Percentiles rank a stretch among this genome's conserved stretches.
Evolutionary conservation across 2,888 invertebrate genomes (phyloP).

Genomic region (Papilio gigon): DNA sequence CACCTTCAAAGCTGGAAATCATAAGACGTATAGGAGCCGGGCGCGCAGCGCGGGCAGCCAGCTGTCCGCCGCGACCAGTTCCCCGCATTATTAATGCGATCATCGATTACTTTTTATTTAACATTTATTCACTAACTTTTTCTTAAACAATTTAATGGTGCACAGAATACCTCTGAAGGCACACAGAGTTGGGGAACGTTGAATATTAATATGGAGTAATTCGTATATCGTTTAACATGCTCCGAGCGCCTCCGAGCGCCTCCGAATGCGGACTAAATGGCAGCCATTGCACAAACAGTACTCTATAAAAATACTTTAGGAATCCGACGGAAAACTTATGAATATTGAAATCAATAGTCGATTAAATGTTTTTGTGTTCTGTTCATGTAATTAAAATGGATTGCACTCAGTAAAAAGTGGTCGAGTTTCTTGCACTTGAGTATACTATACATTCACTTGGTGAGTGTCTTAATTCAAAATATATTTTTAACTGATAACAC

Average conservation of each 20-base stretch:
- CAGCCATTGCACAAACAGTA: not conserved
- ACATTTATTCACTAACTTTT: slow-evolving; percentile 33
- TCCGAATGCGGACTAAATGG: slow-evolving; percentile 21
- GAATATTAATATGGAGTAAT: slow-evolving; percentile 30
- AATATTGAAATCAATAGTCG: not conserved
- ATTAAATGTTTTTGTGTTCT: not conserved
- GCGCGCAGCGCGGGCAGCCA: too few species aligned
- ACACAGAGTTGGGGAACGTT: slow-evolving; percentile 23
- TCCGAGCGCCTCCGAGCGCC: not conserved
- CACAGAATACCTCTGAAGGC: slow-evolving; percentile 12
- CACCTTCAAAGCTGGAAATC: too few species aligned
- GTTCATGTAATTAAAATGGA: not conserved
- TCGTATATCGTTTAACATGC: slow-evolving; percentile 18
- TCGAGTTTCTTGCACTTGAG: too few species aligned
- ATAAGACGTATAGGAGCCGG: too few species aligned
- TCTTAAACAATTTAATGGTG: slow-evolving; percentile 18
- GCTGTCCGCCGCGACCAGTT: slow-evolving; percentile 25
- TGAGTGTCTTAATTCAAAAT: not conserved
- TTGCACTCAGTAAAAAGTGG: too few species aligned
- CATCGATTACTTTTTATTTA: slow-evolving; percentile 18
- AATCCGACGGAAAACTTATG: not conserved
- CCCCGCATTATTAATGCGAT: slow-evolving; percentile 5
- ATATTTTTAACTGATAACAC: not conserved
- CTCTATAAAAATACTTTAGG: not conserved
- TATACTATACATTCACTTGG: too few species aligned